Base-by-base conservation (phyloP, 37 sponge, comb jelly and placozoan genomes). In the Beroe forskalii region DNA sequence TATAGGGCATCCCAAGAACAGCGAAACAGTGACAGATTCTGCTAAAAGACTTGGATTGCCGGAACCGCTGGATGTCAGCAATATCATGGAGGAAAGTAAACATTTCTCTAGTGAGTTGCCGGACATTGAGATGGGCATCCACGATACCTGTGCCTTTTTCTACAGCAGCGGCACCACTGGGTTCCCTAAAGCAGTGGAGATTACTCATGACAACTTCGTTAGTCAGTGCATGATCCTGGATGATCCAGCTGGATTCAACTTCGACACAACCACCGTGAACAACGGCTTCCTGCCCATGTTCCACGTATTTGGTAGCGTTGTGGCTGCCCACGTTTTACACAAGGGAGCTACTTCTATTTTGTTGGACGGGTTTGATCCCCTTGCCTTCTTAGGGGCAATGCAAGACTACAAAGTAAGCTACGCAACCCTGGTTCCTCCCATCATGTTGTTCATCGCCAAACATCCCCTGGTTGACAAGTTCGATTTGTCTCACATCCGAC, bases 81-180 rank as follows among this genome's bases (percentile, higher is more conserved):
- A 32, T 20, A 2, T 69, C 4, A 4, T 69, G 37, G 72, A 69
- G 32, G 38, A 69, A 6, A 69, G 72, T 37, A 36, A 32, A 32
- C 38, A 69, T 23, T 44, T n/a, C 1, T 44, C 55, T 48, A 42
- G 48, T 43, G 86, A 80, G 23, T 30, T 80, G 28, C 55, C 44
- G 2, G 55, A 41, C 86, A 42, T 44, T 40, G 86, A 80, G 24
- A 22, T 80, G 30, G 86, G 35, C 17, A 36, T 69, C 2, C 72
- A 93, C 33, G 93, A 93, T n/a, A 91, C 90, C 14, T 91, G 92
- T 20, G 86, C 92, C 22, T 67, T 96, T 25, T 95, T 95, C 48
- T 96, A 94, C 89, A 93, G 94, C 67, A 96, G 96, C 67, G 96
- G 96, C 0, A 96, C 96, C 4, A 96, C 95, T 37, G 96, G 96